Conservation (phyloP, 2,113 vertebrate genomes). For the Nothobranchius furzeri region DNA sequence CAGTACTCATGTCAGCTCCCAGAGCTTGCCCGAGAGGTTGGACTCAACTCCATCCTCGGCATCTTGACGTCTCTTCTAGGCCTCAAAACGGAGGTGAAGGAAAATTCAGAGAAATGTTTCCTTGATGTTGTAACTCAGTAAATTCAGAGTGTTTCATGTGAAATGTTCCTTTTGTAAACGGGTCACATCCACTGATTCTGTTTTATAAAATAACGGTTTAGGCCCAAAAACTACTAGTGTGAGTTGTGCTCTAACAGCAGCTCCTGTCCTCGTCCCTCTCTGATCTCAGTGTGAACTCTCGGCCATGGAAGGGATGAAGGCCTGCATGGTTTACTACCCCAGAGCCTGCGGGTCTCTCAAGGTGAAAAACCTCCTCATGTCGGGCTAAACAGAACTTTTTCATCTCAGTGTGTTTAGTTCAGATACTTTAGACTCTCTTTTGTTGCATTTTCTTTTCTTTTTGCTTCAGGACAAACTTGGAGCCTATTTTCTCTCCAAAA, state of each 20-base stretch:
- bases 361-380: conserved; percentile 59
- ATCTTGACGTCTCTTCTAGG: conserved; percentile 88
- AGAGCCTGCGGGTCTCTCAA: conserved; percentile 88
- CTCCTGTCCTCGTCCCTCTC: neutral
- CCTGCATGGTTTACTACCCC: conserved; percentile 88
- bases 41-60: conserved; percentile 87
- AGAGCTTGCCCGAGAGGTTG: conserved; percentile 85
- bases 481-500: conserved; percentile 84
- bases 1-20: conserved; percentile 86
- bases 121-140: neutral
- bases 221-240: neutral
- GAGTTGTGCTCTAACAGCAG: neutral
- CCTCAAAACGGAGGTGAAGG: conserved; percentile 85
- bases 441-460: neutral
- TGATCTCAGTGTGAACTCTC: conserved; percentile 82
- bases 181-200: too few relatives aligned
- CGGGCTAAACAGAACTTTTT: neutral
- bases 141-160: neutral
- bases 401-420: neutral
- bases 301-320: conserved; percentile 88
- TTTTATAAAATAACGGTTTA: neutral
- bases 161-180: neutral
- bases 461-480: conserved; percentile 84
- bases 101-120: neutral
- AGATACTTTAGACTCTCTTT: neutral